Conservation (phyloP, 1,140 invertebrate species). For the Bombus waltoni region DNA sequence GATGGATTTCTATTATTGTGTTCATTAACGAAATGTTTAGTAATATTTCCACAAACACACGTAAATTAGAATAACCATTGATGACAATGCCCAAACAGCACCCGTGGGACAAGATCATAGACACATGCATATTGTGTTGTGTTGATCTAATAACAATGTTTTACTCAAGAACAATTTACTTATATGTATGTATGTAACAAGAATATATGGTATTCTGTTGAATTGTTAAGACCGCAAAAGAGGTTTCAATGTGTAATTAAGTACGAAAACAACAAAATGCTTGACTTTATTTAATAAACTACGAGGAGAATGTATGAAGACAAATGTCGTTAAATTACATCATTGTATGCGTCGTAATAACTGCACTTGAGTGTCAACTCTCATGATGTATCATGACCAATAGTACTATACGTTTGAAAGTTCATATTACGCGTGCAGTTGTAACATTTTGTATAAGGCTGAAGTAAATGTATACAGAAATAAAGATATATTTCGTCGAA, state of each 20-base stretch:
- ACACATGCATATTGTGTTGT: not conserved
- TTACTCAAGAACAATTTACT: not conserved
- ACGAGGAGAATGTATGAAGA: not conserved
- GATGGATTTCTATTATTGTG: constrained; percentile 52
- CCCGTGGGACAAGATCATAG: not conserved
- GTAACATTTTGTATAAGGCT: constrained; percentile 77
- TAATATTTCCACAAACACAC: constrained; percentile 18
- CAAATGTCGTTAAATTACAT: not conserved
- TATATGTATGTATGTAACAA: constrained; percentile 23
- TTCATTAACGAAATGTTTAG: constrained; percentile 47
- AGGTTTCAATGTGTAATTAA: constrained; percentile 23
- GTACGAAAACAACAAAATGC: not conserved
- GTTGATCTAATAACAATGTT: not conserved
- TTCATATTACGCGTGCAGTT: constrained; percentile 53
- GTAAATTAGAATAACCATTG: not conserved
- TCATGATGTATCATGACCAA: constrained; percentile 38
- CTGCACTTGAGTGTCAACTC: constrained; percentile 30
- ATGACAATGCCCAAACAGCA: not conserved
- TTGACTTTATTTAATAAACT: not conserved
- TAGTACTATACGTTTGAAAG: constrained; percentile 45
- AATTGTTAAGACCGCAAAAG: not conserved
- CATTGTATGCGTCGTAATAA: constrained; percentile 28
- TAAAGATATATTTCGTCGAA: constrained; percentile 64
- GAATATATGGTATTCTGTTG: constrained; percentile 16
- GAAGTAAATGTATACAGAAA: constrained; percentile 69